A percentile compares a stretch with the other conserved stretches of the same genome.
phyloP scores from a whole-genome alignment of 2,888 invertebrate species.

The Choreutis nemorana region DNA sequence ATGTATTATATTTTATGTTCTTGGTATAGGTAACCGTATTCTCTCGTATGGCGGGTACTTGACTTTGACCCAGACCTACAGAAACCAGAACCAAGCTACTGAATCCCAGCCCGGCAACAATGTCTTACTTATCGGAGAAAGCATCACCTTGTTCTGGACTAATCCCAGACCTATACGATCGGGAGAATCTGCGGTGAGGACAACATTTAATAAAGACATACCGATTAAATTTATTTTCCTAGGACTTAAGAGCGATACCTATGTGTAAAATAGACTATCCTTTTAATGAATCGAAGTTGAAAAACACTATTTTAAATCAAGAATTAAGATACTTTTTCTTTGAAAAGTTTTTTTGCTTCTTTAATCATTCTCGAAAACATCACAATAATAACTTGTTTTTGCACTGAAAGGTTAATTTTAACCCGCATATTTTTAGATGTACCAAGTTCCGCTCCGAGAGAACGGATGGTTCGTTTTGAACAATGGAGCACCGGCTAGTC shows the following conservation, averaged over 20 bases:
- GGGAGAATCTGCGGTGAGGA: conserved; percentile 67
- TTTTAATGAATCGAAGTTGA: too few species aligned
- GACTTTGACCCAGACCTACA: conserved; percentile 76
- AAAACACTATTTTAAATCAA: too few species aligned
- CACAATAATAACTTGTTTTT: too few species aligned
- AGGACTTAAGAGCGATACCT: too few species aligned
- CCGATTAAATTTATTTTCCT: not conserved
- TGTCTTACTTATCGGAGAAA: conserved; percentile 82
- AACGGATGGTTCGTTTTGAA: conserved; percentile 66
- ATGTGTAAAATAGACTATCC: too few species aligned
- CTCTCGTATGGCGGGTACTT: conserved; percentile 88
- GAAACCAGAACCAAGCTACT: conserved; percentile 55
- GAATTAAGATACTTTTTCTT: too few species aligned
- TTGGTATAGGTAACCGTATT: conserved; percentile 70
- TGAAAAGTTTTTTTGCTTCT: not conserved
- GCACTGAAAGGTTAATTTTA: not conserved
- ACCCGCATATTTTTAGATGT: conserved; percentile 54
- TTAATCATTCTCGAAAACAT: not conserved
- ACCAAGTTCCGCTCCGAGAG: conserved; percentile 72
- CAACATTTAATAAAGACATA: not conserved
- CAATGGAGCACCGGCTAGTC: conserved; percentile 46
- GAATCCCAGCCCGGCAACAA: conserved; percentile 74
- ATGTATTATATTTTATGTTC: not conserved
- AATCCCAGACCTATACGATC: conserved; percentile 67
- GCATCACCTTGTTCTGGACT: conserved; percentile 78